A percentile compares a stretch with the other conserved stretches of the same genome.
Conservation (phyloP, 2,888 invertebrate genomes). For the Drosophila tanythrix region DNA sequence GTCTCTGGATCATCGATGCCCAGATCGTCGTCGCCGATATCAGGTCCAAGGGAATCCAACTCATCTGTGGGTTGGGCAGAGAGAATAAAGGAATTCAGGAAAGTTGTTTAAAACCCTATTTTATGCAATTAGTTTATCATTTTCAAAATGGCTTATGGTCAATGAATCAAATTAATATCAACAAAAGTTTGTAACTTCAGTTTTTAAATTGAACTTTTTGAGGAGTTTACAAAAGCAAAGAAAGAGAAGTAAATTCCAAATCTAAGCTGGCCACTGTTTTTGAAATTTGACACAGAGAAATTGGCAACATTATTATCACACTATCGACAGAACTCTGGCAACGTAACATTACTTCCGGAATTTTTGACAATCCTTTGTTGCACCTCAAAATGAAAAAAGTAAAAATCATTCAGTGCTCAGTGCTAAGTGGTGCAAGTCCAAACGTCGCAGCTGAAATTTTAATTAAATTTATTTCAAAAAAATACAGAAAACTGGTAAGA, state of each 20-base stretch:
- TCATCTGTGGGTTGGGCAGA: slow-evolving; percentile 51
- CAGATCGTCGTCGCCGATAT: slow-evolving; percentile 60
- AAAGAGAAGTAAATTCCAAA: background rate
- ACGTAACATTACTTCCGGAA: background rate
- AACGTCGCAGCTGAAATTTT: background rate
- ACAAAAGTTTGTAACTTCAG: background rate
- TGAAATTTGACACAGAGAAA: background rate
- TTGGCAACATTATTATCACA: background rate
- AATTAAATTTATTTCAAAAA: no score
- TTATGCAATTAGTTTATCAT: background rate
- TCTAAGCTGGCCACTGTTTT: background rate
- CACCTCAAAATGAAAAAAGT: background rate
- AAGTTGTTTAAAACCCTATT: background rate
- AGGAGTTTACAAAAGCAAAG: background rate
- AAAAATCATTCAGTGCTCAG: background rate
- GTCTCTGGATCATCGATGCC: slow-evolving; percentile 87
- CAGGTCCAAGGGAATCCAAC: slow-evolving; percentile 67
- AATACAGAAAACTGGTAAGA: background rate
- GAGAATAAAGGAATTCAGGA: background rate
- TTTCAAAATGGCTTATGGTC: background rate
- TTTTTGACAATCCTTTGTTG: background rate
- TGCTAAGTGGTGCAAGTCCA: background rate
- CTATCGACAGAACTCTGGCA: background rate
- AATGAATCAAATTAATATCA: no score
- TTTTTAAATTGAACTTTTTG: background rate